phyloP scores from a whole-genome alignment of 2,888 invertebrate genomes.

The Agrotis exclamationis region DNA sequence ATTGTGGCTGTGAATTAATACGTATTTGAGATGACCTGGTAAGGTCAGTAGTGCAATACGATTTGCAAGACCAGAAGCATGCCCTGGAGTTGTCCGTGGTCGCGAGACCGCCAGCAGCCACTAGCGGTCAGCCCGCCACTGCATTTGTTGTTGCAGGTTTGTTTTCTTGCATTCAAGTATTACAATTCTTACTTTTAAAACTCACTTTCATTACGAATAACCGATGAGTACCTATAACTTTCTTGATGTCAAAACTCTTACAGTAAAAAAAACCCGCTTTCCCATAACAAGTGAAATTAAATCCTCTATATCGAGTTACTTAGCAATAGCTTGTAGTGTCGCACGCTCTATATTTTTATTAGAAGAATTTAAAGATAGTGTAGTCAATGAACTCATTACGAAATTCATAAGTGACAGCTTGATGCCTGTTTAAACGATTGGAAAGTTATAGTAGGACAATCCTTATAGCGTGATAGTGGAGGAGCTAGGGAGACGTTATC shows the following conservation, averaged over 20 bases:
- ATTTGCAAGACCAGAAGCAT: constrained; percentile 72
- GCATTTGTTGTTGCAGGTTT: constrained; percentile 82
- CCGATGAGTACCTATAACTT: constrained; percentile 11
- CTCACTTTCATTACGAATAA: constrained; percentile 8
- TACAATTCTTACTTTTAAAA: neutral
- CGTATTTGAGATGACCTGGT: constrained; percentile 65
- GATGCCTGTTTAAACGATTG: constrained; percentile 70
- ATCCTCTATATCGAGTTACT: constrained; percentile 34
- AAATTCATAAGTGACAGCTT: constrained; percentile 73
- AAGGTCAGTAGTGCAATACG: constrained; percentile 74
- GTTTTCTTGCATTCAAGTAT: constrained; percentile 62
- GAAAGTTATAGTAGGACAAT: constrained; percentile 79
- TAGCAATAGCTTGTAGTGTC: constrained; percentile 28
- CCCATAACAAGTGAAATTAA: constrained; percentile 29
- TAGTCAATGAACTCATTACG: constrained; percentile 78
- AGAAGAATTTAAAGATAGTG: constrained; percentile 68
- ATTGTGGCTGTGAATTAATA: constrained; percentile 56
- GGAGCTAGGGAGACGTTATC: constrained; percentile 77
- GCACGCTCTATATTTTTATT: constrained; percentile 66
- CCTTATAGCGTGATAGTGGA: constrained; percentile 73
- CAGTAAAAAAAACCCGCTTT: constrained; percentile 17
- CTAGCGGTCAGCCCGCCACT: constrained; percentile 81
- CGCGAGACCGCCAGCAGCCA: constrained; percentile 81
- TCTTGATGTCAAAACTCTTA: neutral
- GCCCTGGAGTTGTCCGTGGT: constrained; percentile 89